A percentile compares a stretch with the other conserved stretches of the same genome.
Conservation (phyloP, 2,888 invertebrate species). For the Lymantria dispar region DNA sequence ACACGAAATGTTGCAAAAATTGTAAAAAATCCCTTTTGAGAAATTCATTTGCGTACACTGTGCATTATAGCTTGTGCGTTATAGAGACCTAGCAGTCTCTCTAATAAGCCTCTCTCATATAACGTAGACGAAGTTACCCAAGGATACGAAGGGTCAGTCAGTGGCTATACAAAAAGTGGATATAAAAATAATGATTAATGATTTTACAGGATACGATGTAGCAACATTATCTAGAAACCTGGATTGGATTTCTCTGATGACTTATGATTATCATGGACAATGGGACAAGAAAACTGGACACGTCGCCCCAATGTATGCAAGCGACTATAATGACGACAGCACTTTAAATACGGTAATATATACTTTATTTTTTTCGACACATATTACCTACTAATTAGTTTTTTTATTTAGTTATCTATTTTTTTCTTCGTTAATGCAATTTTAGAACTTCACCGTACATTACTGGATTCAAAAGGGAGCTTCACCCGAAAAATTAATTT, state of each 20-base stretch:
- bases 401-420: not conserved
- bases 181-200: not conserved
- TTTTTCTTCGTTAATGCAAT: slow-evolving; percentile 1
- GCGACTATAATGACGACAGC: slow-evolving; percentile 87
- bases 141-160: too few relatives aligned
- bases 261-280: slow-evolving; percentile 95
- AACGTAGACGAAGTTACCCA: too few relatives aligned
- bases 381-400: too few relatives aligned
- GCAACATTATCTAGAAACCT: slow-evolving; percentile 88
- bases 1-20: too few relatives aligned
- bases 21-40: too few relatives aligned
- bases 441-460: slow-evolving; percentile 91
- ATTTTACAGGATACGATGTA: slow-evolving; percentile 85
- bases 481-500: slow-evolving; percentile 88
- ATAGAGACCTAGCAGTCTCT: too few relatives aligned
- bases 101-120: too few relatives aligned
- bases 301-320: slow-evolving; percentile 92
- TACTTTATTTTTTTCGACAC: not conserved
- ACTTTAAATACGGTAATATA: slow-evolving; percentile 87
- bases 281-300: slow-evolving; percentile 96
- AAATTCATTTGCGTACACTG: too few relatives aligned
- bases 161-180: too few relatives aligned
- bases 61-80: too few relatives aligned
- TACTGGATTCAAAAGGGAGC: slow-evolving; percentile 94
- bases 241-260: slow-evolving; percentile 96